Percentiles rank a stretch among this genome's conserved stretches.
These are phyloP conservation scores for Loxodonta africana DNA, from an alignment of 2,113 vertebrate genomes.

Conservation along the genomic window DNA sequence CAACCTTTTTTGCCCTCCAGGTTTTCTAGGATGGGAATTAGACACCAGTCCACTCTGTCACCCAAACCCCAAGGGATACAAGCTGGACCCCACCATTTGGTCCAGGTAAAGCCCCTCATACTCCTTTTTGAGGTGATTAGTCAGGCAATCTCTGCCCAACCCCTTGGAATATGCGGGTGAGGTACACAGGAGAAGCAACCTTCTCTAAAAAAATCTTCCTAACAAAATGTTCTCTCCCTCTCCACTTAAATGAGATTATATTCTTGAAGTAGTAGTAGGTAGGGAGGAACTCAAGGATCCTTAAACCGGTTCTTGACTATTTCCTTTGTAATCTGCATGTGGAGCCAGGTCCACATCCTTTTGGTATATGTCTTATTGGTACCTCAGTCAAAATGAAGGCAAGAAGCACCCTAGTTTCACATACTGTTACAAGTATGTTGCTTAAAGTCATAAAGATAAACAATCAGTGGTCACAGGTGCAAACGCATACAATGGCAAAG, in stretches of 20 bases:
- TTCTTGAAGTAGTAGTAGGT: neutral
- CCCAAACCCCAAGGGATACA: neutral
- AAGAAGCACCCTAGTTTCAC: neutral
- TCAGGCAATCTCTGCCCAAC: neutral
- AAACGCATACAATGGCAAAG: neutral
- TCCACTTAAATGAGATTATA: neutral
- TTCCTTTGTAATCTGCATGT: too few relatives aligned
- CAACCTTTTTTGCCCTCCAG: neutral
- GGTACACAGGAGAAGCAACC: neutral
- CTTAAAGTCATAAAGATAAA: neutral
- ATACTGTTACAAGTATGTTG: neutral
- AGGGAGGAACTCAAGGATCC: neutral
- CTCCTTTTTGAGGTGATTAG: neutral
- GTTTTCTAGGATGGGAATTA: neutral
- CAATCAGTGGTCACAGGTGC: neutral
- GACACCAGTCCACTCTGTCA: neutral
- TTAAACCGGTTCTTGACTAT: accelerated
- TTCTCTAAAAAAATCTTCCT: neutral
- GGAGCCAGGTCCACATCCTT: neutral
- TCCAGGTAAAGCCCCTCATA: neutral
- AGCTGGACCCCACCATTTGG: neutral
- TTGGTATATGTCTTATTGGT: neutral
- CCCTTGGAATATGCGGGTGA: neutral
- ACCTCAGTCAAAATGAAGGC: neutral
- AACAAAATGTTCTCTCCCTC: neutral